Evolutionary conservation across 2,888 invertebrate species (phyloP), one percentile per base, ranked within the genome.

Genomic region (Hypercompe scribonia): DNA sequence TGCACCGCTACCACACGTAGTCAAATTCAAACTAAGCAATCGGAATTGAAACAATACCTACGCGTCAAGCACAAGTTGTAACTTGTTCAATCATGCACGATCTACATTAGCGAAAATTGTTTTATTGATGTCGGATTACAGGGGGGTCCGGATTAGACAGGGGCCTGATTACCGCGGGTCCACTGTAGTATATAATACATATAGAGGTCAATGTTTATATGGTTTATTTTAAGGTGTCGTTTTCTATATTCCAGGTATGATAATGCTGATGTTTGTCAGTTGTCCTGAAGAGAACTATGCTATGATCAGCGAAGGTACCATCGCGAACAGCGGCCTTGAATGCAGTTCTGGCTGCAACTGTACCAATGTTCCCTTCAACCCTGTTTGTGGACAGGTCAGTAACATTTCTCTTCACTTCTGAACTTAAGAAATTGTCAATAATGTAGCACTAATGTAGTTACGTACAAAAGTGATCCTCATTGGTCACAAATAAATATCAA

Each of bases 231-330:
- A 50, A 33, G 4, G 8, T 28, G 2, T 18, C 31, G 33, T 50
- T 54, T 1, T n/a, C 36, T 18, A 21, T 42, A 11, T 76, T 92
- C 10, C 91, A 97, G 97, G 97, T 85, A 98, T 98, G 98, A 97
- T 97, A 31, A 94, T 98, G 75, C 92, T 98, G 63, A 98, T 98
- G 98, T 98, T 98, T 92, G 97, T 99, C 86, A 98, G 98, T 50
- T 99, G 99, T 90, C 98, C 98, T 24, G 98, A 98, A 96, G 97
- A 97, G 89, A 98, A 97, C 88, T 97, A 98, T 91, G 97, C 97
- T 31, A 97, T 97, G 81, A 95, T 98, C 65, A 84, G 84, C 34
- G 95, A 91, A 66, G 85, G 87, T 67, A 86, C 81, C 63, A 83
- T 83, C 63, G 78, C 81, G 8, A 87, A 86, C 76, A 80, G 81